These are phyloP conservation scores for Cantharis rustica DNA, from an alignment of 2,888 invertebrate species.

Conservation along the genomic window DNA sequence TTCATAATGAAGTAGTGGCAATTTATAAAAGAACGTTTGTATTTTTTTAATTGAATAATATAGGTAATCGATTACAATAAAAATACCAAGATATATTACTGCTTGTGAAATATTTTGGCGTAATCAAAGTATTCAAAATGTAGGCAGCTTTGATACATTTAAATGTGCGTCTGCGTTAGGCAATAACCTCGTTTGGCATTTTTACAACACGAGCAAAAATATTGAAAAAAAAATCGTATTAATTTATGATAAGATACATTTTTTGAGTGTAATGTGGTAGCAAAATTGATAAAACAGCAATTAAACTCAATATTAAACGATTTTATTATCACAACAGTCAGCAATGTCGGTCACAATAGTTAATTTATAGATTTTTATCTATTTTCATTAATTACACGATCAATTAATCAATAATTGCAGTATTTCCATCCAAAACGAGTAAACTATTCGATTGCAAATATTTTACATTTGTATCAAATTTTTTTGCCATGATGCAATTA, in stretches of 20 bases:
- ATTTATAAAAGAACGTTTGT: background rate
- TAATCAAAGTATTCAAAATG: no score
- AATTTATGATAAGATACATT: background rate
- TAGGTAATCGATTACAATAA: background rate
- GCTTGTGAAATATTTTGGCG: no score
- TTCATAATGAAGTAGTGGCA: background rate
- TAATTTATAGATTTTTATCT: background rate
- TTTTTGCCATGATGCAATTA: background rate
- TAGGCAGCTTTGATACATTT: no score
- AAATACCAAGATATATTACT: background rate
- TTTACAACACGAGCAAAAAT: background rate
- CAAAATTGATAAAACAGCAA: background rate
- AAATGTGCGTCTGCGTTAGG: background rate
- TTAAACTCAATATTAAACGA: background rate
- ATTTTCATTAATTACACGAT: background rate
- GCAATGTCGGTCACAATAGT: background rate
- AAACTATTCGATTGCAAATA: no score
- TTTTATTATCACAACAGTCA: background rate
- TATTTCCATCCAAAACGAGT: background rate
- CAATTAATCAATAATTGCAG: background rate
- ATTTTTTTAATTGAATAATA: background rate
- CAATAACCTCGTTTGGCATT: background rate
- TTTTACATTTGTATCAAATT: background rate
- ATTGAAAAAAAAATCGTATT: background rate
- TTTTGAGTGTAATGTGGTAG: background rate